Percentiles rank a stretch among this genome's conserved stretches.
phyloP scores from a whole-genome alignment of 2,797 vertebrate species.

The Macroramphosus scolopax region DNA sequence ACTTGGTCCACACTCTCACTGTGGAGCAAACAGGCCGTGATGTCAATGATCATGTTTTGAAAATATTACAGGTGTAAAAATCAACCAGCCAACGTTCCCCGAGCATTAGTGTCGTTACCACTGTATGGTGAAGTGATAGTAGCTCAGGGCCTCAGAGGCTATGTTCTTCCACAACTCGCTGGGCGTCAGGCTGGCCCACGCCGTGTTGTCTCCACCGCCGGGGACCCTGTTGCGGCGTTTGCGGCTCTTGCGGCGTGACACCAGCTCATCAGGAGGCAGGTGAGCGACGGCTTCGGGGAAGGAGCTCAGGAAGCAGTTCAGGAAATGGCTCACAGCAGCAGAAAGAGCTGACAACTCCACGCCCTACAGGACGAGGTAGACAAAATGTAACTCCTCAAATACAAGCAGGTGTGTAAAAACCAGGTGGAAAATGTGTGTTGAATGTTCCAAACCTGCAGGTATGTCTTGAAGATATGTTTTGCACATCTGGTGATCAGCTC shows the following conservation, averaged over 20 bases:
- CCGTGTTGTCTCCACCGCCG: conserved; percentile 89
- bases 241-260: conserved; percentile 93
- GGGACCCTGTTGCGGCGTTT: conserved; percentile 91
- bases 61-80: too few relatives aligned
- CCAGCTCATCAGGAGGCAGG: conserved; percentile 90
- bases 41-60: too few relatives aligned
- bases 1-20: conserved; percentile 95
- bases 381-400: too few relatives aligned
- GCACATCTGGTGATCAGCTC: conserved; percentile 96
- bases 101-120: conserved; percentile 81
- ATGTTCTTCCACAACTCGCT: conserved; percentile 96
- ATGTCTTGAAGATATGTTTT: conserved; percentile 98
- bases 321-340: conserved; percentile 96
- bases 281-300: conserved; percentile 94
- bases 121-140: conserved; percentile 89
- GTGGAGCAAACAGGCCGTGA: conserved; percentile 6
- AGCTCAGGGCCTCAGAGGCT: conserved; percentile 86
- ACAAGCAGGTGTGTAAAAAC: too few relatives aligned
- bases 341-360: conserved; percentile 96
- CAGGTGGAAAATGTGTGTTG: accelerated
- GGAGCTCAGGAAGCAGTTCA: conserved; percentile 97
- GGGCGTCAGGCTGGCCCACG: conserved; percentile 94
- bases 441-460: conserved; percentile 89
- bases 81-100: too few relatives aligned
- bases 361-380: conserved; percentile 73